phyloP scores from a whole-genome alignment of 2,888 invertebrate species.

The Trisateles emortualis region DNA sequence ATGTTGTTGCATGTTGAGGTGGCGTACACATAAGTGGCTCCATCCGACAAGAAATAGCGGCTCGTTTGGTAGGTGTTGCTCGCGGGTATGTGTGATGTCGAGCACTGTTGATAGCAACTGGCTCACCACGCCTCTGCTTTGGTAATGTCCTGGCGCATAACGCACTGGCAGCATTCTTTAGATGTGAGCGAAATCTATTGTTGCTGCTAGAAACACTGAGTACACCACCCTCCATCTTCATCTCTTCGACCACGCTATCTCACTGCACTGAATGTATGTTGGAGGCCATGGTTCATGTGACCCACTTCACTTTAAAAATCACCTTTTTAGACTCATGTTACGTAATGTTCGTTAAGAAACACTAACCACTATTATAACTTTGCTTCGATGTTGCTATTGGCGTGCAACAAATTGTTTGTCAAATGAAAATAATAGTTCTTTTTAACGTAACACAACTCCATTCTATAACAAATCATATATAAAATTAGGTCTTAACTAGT shows the following conservation, averaged over 20 bases:
- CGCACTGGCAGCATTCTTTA: constrained; percentile 82
- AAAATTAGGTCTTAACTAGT: background rate
- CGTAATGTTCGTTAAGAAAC: background rate
- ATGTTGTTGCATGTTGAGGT: constrained; percentile 52
- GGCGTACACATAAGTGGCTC: constrained; percentile 69
- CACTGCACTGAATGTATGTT: constrained; percentile 69
- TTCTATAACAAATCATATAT: background rate
- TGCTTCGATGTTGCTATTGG: background rate
- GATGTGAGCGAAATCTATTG: constrained; percentile 75
- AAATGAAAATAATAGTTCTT: background rate
- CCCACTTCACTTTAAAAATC: constrained; percentile 44
- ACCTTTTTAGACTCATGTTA: constrained; percentile 40
- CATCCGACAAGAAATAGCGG: constrained; percentile 72
- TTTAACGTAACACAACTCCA: background rate
- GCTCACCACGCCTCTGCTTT: constrained; percentile 77
- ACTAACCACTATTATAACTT: background rate
- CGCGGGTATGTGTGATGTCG: constrained; percentile 81
- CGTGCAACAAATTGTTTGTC: background rate
- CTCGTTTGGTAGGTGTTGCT: constrained; percentile 71
- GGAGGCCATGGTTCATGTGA: constrained; percentile 65
- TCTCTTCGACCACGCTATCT: constrained; percentile 38
- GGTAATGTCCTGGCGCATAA: constrained; percentile 80
- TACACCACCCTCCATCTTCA: constrained; percentile 84
- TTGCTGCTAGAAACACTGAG: constrained; percentile 81
- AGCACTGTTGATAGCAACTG: constrained; percentile 60